These are phyloP conservation scores for Hypomesus transpacificus DNA, from an alignment of 2,113 vertebrate genomes.

Conservation along the genomic window DNA sequence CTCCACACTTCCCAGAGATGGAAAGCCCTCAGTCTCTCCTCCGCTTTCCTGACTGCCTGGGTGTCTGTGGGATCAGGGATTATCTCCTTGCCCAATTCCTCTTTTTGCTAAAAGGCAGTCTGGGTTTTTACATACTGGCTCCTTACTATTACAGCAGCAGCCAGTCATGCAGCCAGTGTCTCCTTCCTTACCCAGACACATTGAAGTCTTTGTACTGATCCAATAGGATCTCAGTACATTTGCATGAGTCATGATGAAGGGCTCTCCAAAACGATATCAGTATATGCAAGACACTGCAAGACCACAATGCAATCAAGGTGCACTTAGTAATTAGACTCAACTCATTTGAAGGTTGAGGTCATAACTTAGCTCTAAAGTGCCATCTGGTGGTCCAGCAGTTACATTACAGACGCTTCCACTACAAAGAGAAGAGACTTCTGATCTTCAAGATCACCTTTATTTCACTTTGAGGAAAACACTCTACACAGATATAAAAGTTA, in stretches of 20 bases:
- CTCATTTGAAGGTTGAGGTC: neutral
- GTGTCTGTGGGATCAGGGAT: neutral
- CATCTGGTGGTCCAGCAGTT: neutral
- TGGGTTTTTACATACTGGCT: constrained; percentile 24
- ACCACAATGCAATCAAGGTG: no score
- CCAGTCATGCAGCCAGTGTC: constrained; percentile 7
- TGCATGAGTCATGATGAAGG: neutral
- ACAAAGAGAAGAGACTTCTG: neutral
- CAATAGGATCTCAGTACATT: no score
- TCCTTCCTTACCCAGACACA: constrained; percentile 12
- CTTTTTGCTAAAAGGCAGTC: constrained; percentile 12
- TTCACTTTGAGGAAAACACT: neutral
- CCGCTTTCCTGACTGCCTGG: neutral
- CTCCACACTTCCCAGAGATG: neutral
- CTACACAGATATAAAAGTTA: neutral
- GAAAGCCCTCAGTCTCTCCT: constrained; percentile 3
- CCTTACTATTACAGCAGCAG: constrained; percentile 14
- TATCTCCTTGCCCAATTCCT: constrained; percentile 14
- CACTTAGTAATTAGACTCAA: neutral
- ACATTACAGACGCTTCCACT: neutral
- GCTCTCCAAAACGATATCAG: neutral
- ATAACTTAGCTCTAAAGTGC: neutral
- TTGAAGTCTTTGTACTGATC: no score
- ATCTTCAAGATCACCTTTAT: neutral
- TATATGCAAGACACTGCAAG: neutral